A percentile compares a stretch with the other conserved stretches of the same genome.
These are phyloP conservation scores for Apodemus sylvaticus DNA, from an alignment of 2,113 vertebrate species.

Conservation along the genomic window DNA sequence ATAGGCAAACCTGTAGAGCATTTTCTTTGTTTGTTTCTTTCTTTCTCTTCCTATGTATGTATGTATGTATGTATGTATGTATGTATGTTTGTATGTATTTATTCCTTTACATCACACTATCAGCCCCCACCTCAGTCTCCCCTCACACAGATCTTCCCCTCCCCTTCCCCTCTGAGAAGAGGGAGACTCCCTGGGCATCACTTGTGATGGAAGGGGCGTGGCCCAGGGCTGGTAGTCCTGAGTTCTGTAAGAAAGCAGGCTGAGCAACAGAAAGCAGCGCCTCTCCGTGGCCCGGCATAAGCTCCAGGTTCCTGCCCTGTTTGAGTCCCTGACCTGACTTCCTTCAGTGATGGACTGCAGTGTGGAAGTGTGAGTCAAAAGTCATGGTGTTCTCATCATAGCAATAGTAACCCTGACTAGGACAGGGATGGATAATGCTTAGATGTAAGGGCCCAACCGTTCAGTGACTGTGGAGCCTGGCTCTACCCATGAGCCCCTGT, in stretches of 20 bases:
- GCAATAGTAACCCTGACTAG: background rate
- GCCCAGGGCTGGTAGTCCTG: background rate
- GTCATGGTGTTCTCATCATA: background rate
- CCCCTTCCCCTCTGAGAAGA: too few relatives aligned
- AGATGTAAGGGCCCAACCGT: accelerated
- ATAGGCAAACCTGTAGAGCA: background rate
- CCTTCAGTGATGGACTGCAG: background rate
- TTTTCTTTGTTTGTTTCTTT: background rate
- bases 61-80: too few relatives aligned
- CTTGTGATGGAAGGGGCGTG: background rate
- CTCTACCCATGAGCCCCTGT: background rate
- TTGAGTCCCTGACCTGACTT: background rate
- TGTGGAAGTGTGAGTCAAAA: background rate
- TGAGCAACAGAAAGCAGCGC: background rate
- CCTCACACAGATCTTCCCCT: too few relatives aligned
- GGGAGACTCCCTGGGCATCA: too few relatives aligned
- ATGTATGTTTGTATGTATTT: too few relatives aligned
- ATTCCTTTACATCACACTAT: too few relatives aligned
- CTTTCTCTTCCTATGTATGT: too few relatives aligned
- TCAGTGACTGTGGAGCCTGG: background rate
- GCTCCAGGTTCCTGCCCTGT: background rate
- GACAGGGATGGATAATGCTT: background rate
- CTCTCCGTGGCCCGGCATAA: background rate
- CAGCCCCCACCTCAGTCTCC: too few relatives aligned
- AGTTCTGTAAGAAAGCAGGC: background rate